Percentiles rank a stretch among this genome's conserved stretches.
These are phyloP conservation scores for Grallaria varia DNA, from an alignment of 2,113 vertebrate species.

Conservation along the genomic window DNA sequence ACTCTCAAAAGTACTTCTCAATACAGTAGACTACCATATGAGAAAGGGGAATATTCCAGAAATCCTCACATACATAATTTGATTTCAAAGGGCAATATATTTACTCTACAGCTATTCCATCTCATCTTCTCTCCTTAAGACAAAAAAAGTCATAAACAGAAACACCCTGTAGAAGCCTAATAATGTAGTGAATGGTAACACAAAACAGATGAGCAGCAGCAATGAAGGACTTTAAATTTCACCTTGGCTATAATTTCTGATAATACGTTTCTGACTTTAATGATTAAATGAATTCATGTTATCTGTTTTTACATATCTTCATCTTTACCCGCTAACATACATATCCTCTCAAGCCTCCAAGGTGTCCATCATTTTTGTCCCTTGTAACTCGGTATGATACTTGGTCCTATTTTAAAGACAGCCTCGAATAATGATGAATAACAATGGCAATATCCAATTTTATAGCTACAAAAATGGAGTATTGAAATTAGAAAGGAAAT, in stretches of 20 bases:
- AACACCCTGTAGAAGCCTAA: neutral
- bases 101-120: neutral
- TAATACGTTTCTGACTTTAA: neutral
- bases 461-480: neutral
- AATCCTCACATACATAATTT: neutral
- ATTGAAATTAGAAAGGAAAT: neutral
- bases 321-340: neutral
- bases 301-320: neutral
- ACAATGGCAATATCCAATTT: neutral
- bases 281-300: neutral
- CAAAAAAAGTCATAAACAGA: neutral
- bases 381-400: neutral
- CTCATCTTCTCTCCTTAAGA: neutral
- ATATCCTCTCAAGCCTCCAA: neutral
- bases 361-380: neutral
- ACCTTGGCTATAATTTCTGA: neutral
- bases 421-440: neutral
- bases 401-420: neutral
- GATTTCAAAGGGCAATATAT: neutral
- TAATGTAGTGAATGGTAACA: neutral
- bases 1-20: neutral
- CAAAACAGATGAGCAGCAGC: neutral
- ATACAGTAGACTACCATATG: neutral
- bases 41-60: neutral
- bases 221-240: neutral